Evolutionary conservation across 37 sponge, comb jelly and placozoan genomes (phyloP), one percentile per base, ranked within the genome.

Genomic region (Theonella swinhoei): DNA sequence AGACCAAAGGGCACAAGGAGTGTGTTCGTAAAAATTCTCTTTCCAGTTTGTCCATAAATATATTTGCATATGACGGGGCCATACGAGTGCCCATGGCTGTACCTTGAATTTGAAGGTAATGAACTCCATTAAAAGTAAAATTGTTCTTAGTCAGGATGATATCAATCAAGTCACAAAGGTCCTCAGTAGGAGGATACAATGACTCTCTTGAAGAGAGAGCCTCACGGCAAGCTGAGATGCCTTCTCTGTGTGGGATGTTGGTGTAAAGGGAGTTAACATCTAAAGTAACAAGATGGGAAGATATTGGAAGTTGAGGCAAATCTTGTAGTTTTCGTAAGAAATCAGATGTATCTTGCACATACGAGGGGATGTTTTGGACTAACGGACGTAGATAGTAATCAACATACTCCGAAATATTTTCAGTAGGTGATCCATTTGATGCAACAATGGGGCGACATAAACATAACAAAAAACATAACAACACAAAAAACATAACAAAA

Each of bases 31-130:
- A n/a, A n/a, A n/a, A n/a, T n/a, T n/a, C n/a, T n/a, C n/a, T n/a
- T n/a, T n/a, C n/a, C n/a, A n/a, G n/a, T n/a, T n/a, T n/a, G n/a
- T n/a, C 72, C 83, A 82, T 77, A 9, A 82, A 75, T 26, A 82
- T 63, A 62, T 82, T 82, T 19, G 83, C 83, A 39, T 68, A 71
- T 22, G n/a, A n/a, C n/a, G n/a, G n/a, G n/a, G n/a, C n/a, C n/a
- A n/a, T n/a, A n/a, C n/a, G n/a, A n/a, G n/a, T n/a, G n/a, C n/a
- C n/a, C n/a, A n/a, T n/a, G n/a, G n/a, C n/a, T n/a, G n/a, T n/a
- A n/a, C n/a, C n/a, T n/a, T n/a, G n/a, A n/a, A n/a, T n/a, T n/a
- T n/a, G n/a, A n/a, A n/a, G n/a, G n/a, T n/a, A n/a, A n/a, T n/a
- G n/a, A n/a, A n/a, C n/a, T n/a, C n/a, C n/a, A n/a, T n/a, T n/a